These are phyloP conservation scores for Apis florea DNA, from an alignment of 1,140 invertebrate species.

Conservation along the genomic window DNA sequence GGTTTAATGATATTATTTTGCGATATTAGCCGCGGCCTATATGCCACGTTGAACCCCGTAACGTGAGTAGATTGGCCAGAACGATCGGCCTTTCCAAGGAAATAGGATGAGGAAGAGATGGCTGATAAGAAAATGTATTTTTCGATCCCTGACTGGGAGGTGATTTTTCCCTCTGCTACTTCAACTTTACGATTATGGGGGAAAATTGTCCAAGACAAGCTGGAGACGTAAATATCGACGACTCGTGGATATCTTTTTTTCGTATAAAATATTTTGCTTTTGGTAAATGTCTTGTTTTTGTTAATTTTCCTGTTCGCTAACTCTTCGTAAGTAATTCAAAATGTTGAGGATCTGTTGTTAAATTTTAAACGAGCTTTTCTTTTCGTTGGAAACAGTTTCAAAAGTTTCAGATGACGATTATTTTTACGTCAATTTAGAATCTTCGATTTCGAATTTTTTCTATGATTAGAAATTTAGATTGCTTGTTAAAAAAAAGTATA, in stretches of 20 bases:
- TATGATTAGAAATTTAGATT: no score
- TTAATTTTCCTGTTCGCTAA: no score
- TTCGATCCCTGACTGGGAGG: constrained; percentile 65
- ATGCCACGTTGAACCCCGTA: constrained; percentile 52
- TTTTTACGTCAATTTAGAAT: no score
- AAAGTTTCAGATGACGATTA: no score
- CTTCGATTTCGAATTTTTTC: no score
- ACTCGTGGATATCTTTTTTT: not conserved
- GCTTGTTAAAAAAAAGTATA: no score
- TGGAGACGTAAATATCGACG: not conserved
- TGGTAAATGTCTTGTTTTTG: no score
- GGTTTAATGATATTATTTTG: constrained; percentile 72
- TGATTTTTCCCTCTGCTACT: constrained; percentile 65
- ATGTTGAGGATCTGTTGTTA: no score
- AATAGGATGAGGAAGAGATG: constrained; percentile 72
- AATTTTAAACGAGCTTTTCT: no score
- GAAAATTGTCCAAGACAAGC: constrained; percentile 1
- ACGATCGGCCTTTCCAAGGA: constrained; percentile 58
- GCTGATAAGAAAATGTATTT: constrained; percentile 74
- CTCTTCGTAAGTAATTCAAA: no score
- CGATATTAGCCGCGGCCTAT: constrained; percentile 63
- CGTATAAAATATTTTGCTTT: not conserved
- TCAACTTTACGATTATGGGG: constrained; percentile 21
- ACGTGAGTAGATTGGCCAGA: constrained; percentile 60
- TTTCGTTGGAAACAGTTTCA: no score